Percentiles rank a stretch among this genome's conserved stretches.
phyloP scores from a whole-genome alignment of 2,888 invertebrate genomes.

The Thereva nobilitata region DNA sequence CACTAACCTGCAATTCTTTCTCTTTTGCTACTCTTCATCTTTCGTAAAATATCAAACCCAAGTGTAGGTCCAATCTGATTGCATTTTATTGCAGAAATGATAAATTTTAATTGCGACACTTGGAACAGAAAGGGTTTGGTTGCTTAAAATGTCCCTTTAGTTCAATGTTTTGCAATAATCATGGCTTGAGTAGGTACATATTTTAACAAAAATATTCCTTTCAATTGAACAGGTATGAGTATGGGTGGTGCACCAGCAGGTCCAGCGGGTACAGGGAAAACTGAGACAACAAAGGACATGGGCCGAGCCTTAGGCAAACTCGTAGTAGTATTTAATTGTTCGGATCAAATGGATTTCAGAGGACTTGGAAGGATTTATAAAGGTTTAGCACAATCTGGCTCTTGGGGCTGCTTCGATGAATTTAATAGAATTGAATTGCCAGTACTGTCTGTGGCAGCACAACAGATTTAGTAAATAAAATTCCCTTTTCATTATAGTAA shows the following conservation, averaged over 20 bases:
- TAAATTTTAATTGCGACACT: no score
- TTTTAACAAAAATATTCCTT: no score
- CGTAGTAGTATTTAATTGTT: conserved; percentile 91
- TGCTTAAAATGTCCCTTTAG: no score
- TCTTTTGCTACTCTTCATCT: no score
- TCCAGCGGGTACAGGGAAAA: conserved; percentile 90
- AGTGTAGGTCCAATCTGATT: no score
- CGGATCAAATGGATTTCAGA: conserved; percentile 92
- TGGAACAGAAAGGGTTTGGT: no score
- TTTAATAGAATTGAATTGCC: conserved; percentile 90
- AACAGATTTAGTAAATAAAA: conserved; percentile 71
- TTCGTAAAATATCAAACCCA: no score
- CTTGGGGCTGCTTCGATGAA: conserved; percentile 94
- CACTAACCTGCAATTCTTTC: no score
- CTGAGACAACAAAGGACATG: conserved; percentile 92
- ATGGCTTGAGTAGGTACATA: no score
- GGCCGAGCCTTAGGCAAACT: conserved; percentile 86
- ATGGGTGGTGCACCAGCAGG: conserved; percentile 94
- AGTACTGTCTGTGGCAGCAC: conserved; percentile 87
- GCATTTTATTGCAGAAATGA: no score
- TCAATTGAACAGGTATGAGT: conserved; percentile 48
- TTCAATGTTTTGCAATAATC: no score
- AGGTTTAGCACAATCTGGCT: conserved; percentile 86
- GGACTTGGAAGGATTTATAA: conserved; percentile 73
- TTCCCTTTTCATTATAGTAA: background rate